phyloP scores from a whole-genome alignment of 2,797 vertebrate species.

The Crax fasciolata region DNA sequence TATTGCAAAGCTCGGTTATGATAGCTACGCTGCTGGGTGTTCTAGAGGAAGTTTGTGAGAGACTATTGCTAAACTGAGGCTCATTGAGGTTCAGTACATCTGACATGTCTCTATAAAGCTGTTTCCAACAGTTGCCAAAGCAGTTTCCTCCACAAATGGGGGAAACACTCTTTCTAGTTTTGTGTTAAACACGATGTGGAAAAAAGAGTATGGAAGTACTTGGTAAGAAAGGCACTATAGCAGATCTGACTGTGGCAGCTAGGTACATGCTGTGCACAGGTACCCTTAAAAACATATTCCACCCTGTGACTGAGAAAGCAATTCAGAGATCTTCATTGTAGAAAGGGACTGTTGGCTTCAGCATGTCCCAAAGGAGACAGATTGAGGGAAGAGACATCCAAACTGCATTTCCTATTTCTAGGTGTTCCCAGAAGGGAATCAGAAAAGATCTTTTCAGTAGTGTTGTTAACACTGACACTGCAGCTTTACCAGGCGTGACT shows the following conservation, averaged over 20 bases:
- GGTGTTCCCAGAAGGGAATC: not conserved
- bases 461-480: not conserved
- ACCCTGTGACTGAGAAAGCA: not conserved
- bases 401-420: not conserved
- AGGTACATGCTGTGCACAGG: not conserved
- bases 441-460: not conserved
- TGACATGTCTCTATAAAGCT: not conserved
- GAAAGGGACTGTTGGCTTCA: not conserved
- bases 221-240: slow-evolving; percentile 59
- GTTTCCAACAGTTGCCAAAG: not conserved
- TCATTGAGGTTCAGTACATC: not conserved
- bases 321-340: not conserved
- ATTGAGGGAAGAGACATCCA: not conserved
- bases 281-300: not conserved
- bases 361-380: not conserved
- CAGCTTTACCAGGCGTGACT: not conserved
- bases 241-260: not conserved
- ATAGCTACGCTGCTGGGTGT: slow-evolving; percentile 44
- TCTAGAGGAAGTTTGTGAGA: not conserved
- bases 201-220: not conserved
- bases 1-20: slow-evolving; percentile 33
- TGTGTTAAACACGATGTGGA: not conserved
- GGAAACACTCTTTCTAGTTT: not conserved
- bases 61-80: slow-evolving; percentile 49
- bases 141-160: not conserved